phyloP scores from a whole-genome alignment of 2,113 vertebrate species.

The Synchiropus splendidus region DNA sequence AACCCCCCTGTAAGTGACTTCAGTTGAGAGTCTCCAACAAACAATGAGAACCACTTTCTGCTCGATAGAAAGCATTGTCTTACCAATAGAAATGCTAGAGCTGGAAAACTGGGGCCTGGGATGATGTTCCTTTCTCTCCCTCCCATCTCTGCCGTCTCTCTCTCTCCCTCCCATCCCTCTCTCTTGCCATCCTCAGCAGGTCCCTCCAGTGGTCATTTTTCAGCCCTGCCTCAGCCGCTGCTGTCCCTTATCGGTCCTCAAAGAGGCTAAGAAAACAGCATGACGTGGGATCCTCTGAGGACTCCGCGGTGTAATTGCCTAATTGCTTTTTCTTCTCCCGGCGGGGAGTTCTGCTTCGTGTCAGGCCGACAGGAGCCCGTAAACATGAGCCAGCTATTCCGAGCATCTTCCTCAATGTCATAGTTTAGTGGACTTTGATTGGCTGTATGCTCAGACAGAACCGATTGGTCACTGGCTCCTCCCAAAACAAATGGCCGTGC shows the following conservation, averaged over 20 bases:
- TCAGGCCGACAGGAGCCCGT: slow-evolving; percentile 62
- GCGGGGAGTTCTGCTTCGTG: slow-evolving; percentile 62
- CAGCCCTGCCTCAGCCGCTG: slow-evolving; percentile 8
- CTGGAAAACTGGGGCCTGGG: background rate
- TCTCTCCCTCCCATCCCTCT: slow-evolving; percentile 14
- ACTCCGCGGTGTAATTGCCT: slow-evolving; percentile 65
- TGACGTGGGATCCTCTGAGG: slow-evolving; percentile 54
- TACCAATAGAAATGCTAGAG: no score
- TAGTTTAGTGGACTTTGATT: slow-evolving; percentile 34
- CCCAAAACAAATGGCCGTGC: slow-evolving; percentile 51
- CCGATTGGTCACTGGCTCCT: slow-evolving; percentile 50
- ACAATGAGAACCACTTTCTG: no score
- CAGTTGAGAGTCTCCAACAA: no score
- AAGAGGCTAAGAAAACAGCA: slow-evolving; percentile 67
- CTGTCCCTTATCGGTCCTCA: slow-evolving; percentile 49
- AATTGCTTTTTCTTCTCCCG: slow-evolving; percentile 65
- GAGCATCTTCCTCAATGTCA: slow-evolving; percentile 57
- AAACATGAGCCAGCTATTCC: slow-evolving; percentile 54
- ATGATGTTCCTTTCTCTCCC: slow-evolving; percentile 4
- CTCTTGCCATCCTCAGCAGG: slow-evolving; percentile 13
- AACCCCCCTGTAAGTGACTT: no score
- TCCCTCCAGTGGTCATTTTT: slow-evolving; percentile 36
- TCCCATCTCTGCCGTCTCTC: background rate
- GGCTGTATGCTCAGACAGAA: slow-evolving; percentile 30
- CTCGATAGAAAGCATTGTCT: no score